Evolutionary conservation across 1,140 invertebrate species (phyloP), one percentile per base, ranked within the genome.

Genomic region (Proctacanthus coquilletti): DNA sequence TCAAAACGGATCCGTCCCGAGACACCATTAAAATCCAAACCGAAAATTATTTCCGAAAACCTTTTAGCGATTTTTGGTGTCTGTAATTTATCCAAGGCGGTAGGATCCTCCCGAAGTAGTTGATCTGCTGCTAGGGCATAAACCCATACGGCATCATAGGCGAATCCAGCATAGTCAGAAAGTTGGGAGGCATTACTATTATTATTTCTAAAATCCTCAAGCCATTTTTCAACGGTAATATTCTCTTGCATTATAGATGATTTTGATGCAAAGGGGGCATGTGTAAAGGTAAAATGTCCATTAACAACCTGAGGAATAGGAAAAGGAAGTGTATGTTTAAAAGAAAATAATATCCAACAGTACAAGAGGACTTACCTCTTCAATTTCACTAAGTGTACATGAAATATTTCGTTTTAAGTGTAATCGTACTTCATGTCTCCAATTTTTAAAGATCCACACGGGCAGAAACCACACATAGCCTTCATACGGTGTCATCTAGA

Each of bases 381-480:
- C 11, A 29, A 47, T 44, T 31, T 55, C 39, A n/a, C n/a, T n/a
- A n/a, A n/a, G n/a, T n/a, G n/a, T n/a, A n/a, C n/a, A n/a, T n/a
- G n/a, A n/a, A n/a, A n/a, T n/a, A n/a, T n/a, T n/a, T n/a, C n/a
- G n/a, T n/a, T 15, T 39, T 20, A 23, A 47, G 47, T 2, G 38
- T 38, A n/a, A 27, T 34, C 8, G 3, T 11, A 29, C 36, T 21
- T 42, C 45, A 44, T 0, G 15, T 13, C 5, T 34, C 77, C 79
- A 82, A 38, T 73, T 61, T 4, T 60, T 49, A 3, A 64, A 56
- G 2, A 83, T 69, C 80, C 81, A 85, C 2, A 68, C 57, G 0
- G 84, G 84, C 14, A 89, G 55, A 48, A 88, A 87, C 84, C 85
- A 88, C 0, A 84, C 71, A 52, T 83, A 88, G 6, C 80, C 78